Evolutionary conservation across 2,888 invertebrate genomes (phyloP), one percentile per base, ranked within the genome.

Genomic region (Pollenia angustigena): DNA sequence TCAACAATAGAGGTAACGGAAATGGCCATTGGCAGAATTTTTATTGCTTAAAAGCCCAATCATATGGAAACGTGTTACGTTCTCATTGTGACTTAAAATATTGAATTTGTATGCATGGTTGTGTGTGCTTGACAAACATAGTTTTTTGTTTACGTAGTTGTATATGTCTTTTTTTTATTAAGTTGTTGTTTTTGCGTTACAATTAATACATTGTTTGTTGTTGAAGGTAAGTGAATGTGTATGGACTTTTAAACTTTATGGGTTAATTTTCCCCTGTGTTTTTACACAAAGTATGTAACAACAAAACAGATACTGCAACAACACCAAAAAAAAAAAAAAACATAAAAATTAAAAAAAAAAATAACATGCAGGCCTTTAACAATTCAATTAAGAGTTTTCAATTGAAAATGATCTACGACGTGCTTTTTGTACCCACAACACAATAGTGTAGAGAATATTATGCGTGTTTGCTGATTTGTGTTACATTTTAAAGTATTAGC

Each of bases 11-110:
- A 83, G 40, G 58, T 52, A 72, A 72, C 56, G 83, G 79, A 83
- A 80, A 80, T 76, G 23, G 64, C 71, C 71, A 80, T 58, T 86
- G 79, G 64, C 75, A 75, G 64, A 66, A 52, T 58, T 83, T 86
- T 86, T 83, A 86, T 83, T 66, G 80, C 83, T 60, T 23, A 42
- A 71, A 80, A 86, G 69, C 42, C 76, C 82, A 86, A 76, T 86
- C 80, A 86, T 72, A 76, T 87, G 86, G 72, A 54, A 83, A 87
- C 72, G 72, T 83, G 72, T 56, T 68, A 72, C 44, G 48, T 44
- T 81, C 32, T 54, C 69, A 82, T 72, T 72, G 71, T 58, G 60
- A 40, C 32, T 32, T 32, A 0, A 32, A 32, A 32, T 32, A 32
- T 32, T 32, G 32, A 32, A 32, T 6, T 6, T 48, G 48, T 4